Conservation (phyloP, 2,797 vertebrate genomes). For the Gymnocypris eckloni region DNA sequence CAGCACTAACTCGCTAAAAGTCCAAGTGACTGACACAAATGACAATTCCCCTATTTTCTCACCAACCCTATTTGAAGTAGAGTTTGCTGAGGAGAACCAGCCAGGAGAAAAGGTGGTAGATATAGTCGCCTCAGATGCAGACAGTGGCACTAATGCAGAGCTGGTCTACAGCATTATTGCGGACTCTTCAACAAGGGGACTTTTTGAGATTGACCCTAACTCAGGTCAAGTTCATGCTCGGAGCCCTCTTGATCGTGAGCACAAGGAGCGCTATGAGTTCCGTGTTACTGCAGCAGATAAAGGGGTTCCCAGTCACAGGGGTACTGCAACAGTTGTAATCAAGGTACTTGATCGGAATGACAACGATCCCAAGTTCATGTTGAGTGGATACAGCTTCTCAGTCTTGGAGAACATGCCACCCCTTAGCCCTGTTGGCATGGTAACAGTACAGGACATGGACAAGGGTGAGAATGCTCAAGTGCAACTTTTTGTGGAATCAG, state of each 20-base stretch:
- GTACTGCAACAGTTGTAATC: slow-evolving; percentile 93
- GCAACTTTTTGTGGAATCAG: slow-evolving; percentile 92
- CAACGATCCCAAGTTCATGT: slow-evolving; percentile 99
- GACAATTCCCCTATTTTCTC: slow-evolving; percentile 96
- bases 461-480: slow-evolving; percentile 93
- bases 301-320: slow-evolving; percentile 92
- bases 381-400: slow-evolving; percentile 97
- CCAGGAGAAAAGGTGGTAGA: slow-evolving; percentile 90
- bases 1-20: slow-evolving; percentile 96
- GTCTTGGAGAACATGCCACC: slow-evolving; percentile 99
- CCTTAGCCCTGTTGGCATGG: slow-evolving; percentile 97
- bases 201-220: slow-evolving; percentile 92
- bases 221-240: slow-evolving; percentile 92
- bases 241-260: slow-evolving; percentile 92
- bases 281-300: slow-evolving; percentile 93
- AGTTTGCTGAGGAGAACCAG: slow-evolving; percentile 94
- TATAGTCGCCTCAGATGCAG: slow-evolving; percentile 91
- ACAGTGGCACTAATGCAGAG: slow-evolving; percentile 94
- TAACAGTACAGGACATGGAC: slow-evolving; percentile 96
- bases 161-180: slow-evolving; percentile 89
- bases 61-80: slow-evolving; percentile 90
- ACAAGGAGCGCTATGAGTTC: slow-evolving; percentile 92
- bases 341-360: slow-evolving; percentile 97
- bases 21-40: slow-evolving; percentile 95
- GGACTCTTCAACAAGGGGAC: slow-evolving; percentile 88